Evolutionary conservation across 2,888 invertebrate genomes (phyloP), one percentile per base, ranked within the genome.

Genomic region (Lithophane ornitopus): DNA sequence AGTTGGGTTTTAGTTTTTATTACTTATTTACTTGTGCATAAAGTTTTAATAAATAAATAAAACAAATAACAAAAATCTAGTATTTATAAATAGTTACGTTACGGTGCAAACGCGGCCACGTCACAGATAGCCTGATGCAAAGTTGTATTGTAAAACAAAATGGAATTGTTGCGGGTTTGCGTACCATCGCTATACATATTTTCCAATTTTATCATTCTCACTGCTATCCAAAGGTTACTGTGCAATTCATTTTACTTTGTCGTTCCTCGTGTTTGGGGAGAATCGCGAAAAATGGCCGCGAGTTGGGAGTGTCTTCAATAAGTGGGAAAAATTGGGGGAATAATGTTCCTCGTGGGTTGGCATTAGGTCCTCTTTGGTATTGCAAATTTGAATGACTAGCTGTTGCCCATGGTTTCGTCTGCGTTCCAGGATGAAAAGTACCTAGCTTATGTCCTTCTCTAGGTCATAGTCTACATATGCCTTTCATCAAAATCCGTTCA

Each of bases 131-230:
- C 73, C 81, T 84, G 85, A 85, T 84, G 86, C 89, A 88, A 89
- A 90, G 81, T 90, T 88, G 89, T 89, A 90, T 90, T 91, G 90
- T 90, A 87, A 89, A 85, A 85, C 86, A 86, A 80, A 89, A 90
- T 89, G 85, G 91, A 88, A 91, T 91, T 89, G 90, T 89, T 85
- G 88, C 81, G 78, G 79, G 85, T 79, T 82, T 73, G 78, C 80
- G 72, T 70, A 78, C 75, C 76, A 81, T 74, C 77, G 78, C 82
- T 86, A 87, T 89, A 89, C 89, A 90, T 88, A 91, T 91, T 91
- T 91, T 91, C 87, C 92, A 90, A 92, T 92, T 90, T 89, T 87
- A 87, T 85, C 85, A 85, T 87, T 87, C 81, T 82, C 86, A 82
- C 85, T 86, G 74, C 67, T 79, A 85, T 73, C 61, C 80, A 81